phyloP scores from a whole-genome alignment of 2,888 invertebrate genomes.

The Tridacna crocea region DNA sequence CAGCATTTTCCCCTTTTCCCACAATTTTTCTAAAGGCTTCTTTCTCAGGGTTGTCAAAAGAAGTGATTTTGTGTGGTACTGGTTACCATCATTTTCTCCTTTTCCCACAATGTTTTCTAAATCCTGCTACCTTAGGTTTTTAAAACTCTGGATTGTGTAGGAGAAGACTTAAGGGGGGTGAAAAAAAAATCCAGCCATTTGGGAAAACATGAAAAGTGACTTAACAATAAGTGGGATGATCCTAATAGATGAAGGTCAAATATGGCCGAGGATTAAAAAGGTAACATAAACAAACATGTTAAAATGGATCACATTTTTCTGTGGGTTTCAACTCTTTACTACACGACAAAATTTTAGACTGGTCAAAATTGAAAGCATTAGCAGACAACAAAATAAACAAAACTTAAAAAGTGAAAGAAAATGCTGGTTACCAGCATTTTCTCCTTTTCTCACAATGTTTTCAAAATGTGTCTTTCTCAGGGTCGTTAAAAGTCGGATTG shows the following conservation, averaged over 20 bases:
- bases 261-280: neutral
- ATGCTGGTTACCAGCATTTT: too few relatives aligned
- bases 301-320: neutral
- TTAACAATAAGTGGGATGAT: neutral
- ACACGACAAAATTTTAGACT: neutral
- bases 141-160: neutral
- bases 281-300: slow-evolving; percentile 7
- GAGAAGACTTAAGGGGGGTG: neutral
- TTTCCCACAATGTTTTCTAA: neutral
- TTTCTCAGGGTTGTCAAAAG: too few relatives aligned
- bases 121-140: neutral
- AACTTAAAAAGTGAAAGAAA: too few relatives aligned
- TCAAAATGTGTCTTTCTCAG: too few relatives aligned
- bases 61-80: too few relatives aligned
- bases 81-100: neutral
- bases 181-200: neutral
- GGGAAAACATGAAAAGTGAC: neutral
- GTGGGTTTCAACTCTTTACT: neutral
- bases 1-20: too few relatives aligned
- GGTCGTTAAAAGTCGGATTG: too few relatives aligned
- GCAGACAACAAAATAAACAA: too few relatives aligned
- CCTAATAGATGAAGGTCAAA: neutral
- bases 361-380: too few relatives aligned
- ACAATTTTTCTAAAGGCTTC: too few relatives aligned
- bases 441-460: too few relatives aligned